Percentiles rank a stretch among this genome's conserved stretches.
Conservation (phyloP, 2,797 vertebrate genomes). For the Anomalospiza imberbis region DNA sequence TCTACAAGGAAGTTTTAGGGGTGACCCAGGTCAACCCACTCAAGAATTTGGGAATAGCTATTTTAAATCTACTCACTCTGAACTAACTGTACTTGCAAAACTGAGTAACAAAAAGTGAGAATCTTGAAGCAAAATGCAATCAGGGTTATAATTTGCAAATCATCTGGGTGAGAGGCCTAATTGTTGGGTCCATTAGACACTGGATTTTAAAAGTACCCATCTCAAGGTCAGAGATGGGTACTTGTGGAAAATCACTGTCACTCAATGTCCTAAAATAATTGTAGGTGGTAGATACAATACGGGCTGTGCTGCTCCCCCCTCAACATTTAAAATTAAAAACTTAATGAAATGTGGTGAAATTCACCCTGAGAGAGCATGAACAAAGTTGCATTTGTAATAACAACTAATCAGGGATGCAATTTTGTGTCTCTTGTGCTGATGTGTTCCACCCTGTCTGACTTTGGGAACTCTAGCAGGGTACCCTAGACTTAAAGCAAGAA, state of each 20-base stretch:
- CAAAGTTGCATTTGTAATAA: neutral
- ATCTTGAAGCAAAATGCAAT: neutral
- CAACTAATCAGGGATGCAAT: neutral
- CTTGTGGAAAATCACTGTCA: neutral
- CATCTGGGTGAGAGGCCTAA: neutral
- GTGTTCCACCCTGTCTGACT: neutral
- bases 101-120: neutral
- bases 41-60: neutral
- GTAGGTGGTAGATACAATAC: neutral
- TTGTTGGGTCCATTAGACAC: neutral
- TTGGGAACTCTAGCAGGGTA: neutral
- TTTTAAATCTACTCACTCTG: neutral
- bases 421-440: neutral
- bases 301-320: neutral
- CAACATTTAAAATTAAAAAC: neutral
- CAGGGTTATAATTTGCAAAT: neutral
- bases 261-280: neutral
- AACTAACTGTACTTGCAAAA: neutral
- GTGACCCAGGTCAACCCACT: neutral
- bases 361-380: neutral
- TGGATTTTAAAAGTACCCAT: neutral
- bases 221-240: neutral
- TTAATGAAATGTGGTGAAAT: neutral
- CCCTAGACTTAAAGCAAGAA: neutral
- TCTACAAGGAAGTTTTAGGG: neutral